phyloP scores from a whole-genome alignment of 2,113 vertebrate species.

The Sminthopsis crassicaudata region DNA sequence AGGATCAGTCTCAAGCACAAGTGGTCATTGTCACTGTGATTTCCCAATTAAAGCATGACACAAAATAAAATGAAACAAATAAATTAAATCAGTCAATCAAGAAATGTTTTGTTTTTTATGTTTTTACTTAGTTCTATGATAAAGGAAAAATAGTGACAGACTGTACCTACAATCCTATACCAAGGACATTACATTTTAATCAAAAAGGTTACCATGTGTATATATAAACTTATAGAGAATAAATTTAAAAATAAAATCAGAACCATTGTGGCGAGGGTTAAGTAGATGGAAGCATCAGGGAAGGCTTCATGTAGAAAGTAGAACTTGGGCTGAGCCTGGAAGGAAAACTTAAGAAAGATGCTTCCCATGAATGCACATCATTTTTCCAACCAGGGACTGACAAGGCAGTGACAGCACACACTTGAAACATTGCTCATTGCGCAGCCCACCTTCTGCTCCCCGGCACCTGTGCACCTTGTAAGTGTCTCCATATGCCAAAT shows the following conservation, averaged over 20 bases:
- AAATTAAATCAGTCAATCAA: background rate
- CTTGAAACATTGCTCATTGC: constrained; percentile 50
- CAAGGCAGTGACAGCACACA: constrained; percentile 67
- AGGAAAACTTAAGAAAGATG: constrained; percentile 61
- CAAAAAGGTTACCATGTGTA: background rate
- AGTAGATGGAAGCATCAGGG: background rate
- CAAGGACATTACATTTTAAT: background rate
- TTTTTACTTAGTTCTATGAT: background rate
- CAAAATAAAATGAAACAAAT: background rate
- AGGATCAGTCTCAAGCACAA: background rate
- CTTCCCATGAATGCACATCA: constrained; percentile 75
- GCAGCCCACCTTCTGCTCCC: constrained; percentile 55
- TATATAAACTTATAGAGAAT: background rate
- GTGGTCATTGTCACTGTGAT: background rate
- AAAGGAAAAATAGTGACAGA: background rate
- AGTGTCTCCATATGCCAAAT: constrained; percentile 74
- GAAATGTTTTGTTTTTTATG: background rate
- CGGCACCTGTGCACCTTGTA: constrained; percentile 56
- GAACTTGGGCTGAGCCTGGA: background rate
- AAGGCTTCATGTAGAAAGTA: background rate
- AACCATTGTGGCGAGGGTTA: background rate
- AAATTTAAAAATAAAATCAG: background rate
- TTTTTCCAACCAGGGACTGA: constrained; percentile 70
- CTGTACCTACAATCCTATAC: too few relatives aligned
- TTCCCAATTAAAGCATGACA: background rate